phyloP scores from a whole-genome alignment of 2,888 invertebrate genomes.

The Drosophila prostipennis region DNA sequence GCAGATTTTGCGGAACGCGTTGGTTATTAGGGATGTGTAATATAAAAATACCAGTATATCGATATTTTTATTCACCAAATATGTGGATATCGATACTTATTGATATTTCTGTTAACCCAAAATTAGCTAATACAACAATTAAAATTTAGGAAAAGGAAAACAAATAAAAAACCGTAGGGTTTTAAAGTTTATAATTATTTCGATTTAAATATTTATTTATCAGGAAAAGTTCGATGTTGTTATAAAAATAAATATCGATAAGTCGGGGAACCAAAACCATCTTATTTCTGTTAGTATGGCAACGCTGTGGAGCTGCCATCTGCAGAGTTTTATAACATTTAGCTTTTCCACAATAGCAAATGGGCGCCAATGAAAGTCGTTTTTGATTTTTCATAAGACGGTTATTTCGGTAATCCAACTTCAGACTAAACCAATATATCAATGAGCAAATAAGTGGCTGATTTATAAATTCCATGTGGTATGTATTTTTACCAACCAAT shows the following conservation, averaged over 20 bases:
- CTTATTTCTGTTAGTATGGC: background rate
- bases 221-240: too few species aligned
- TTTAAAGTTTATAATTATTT: too few species aligned
- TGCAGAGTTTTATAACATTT: background rate
- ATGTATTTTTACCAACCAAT: too few species aligned
- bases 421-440: too few species aligned
- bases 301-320: background rate
- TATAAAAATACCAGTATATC: background rate
- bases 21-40: background rate
- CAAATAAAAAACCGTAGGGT: too few species aligned
- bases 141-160: too few species aligned
- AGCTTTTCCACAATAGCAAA: background rate
- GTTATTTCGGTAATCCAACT: background rate
- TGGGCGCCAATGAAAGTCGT: background rate
- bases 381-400: background rate
- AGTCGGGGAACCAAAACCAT: too few species aligned
- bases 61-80: background rate
- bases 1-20: conserved; percentile 2
- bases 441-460: too few species aligned
- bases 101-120: background rate
- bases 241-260: too few species aligned
- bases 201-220: too few species aligned
- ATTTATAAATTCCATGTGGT: too few species aligned
- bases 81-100: background rate
- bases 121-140: too few species aligned